Base-by-base conservation (phyloP, 2,888 invertebrate genomes). In the Parascotia fuliginaria region DNA sequence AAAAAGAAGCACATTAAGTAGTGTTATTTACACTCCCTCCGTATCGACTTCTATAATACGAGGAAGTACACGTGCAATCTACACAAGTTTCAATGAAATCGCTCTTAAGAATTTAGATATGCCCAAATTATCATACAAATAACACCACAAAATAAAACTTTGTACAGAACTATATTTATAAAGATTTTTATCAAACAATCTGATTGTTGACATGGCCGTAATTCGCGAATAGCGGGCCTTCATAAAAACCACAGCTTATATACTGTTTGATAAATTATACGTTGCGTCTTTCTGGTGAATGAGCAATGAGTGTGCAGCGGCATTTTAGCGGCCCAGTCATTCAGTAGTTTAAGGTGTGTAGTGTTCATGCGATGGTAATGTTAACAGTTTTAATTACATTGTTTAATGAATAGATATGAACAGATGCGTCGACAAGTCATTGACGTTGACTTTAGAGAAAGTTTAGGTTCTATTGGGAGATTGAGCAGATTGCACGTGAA, bases 351-450 rank as follows among this genome's bases (percentile, higher is more conserved):
- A 36, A 19, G 39, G 47, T 41, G 46, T 57, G 36, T 48, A 36
- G 52, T 54, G 28, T 46, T 42, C 64, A 75, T 67, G 73, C 71
- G 57, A 67, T 66, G 42, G 53, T 65, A 58, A 57, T 46, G 64
- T 70, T 76, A 79, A 79, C 77, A 64, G 68, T 67, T 68, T 72
- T 78, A 83, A 84, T 85, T 83, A 73, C 76, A 71, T 57, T 55
- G 64, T 66, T 66, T 77, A 78, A 78, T 79, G 66, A 71, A 70
- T 60, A 63, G 58, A 65, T 62, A 78, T 79, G 66, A 71, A 70
- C 60, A 63, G 58, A 65, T 62, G 63, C 57, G 59, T 44, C 59
- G 47, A 52, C 56, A 62, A 60, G 51, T 59, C 66, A 55, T 55
- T 60, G 58, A 58, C 55, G 36, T 60, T 61, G 48, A 49, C n/a